Base-by-base conservation (phyloP, 2,888 invertebrate genomes). In the Lymantria dispar region DNA sequence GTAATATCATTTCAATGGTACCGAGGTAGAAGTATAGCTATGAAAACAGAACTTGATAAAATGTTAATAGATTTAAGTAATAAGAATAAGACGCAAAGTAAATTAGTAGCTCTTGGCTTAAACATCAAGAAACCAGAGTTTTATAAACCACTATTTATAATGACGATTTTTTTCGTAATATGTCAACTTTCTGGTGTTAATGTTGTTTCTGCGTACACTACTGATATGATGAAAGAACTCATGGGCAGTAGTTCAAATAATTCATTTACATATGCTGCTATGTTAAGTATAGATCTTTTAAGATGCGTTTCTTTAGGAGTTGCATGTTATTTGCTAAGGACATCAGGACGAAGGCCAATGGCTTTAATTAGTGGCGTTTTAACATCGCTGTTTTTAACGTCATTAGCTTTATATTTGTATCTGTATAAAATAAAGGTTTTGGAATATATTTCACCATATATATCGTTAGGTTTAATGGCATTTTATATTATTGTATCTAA, bases 171-270 rank as follows among this genome's bases (percentile, higher is more conserved):
- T 58, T 95, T 95, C 65, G 84, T 93, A 1, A 92, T 94, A 41
- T 93, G 94, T 8, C 95, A 95, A 72, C 91, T 95, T 53, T 93
- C 94, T 9, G 95, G 95, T 22, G 93, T 94, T 7, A 95, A 95
- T 66, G 95, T 95, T 0, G 92, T 95, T 15, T 93, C 94, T 43
- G 95, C 95, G 0, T 95, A 95, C 65, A 94, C 95, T 0, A 94
- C 95, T 1, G 90, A 92, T 44, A 93, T 95, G 68, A 92, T 95
- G 83, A 83, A 92, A 48, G 91, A 89, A 41, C 85, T 95, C 0
- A 92, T 94, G 5, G 92, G 93, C 1, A 85, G 83, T 10, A 71
- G 69, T 37, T 68, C 72, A 0, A 87, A 94, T 13, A 72, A 70
- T 22, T 72, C 71, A 1, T 85, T 94, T 70, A 92, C 94, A 7